Evolutionary conservation across 2,797 vertebrate genomes (phyloP), one percentile per base, ranked within the genome.

Genomic region (Lutjanus campechanus): DNA sequence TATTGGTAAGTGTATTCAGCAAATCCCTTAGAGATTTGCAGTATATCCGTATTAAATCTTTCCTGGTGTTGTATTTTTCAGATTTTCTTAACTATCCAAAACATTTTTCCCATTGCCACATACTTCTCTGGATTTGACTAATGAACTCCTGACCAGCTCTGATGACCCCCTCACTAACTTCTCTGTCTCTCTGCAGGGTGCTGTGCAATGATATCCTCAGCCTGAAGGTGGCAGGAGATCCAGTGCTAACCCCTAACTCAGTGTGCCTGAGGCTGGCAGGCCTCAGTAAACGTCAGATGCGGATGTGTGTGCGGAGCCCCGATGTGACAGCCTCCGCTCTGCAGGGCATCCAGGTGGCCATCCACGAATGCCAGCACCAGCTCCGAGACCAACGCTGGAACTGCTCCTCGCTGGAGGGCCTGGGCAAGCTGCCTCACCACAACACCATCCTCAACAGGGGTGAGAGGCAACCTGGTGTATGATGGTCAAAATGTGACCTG

Each of bases 361-460:
- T 97, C 80, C 97, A 98, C 8, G 97, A 98, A 86, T 98, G 97
- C 89, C 97, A 97, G 88, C 95, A 97, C 81, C 97, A 98, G 93
- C 93, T 98, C 72, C 95, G 95, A 19, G 96, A 97, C 90, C 97
- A 98, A 88, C 96, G 97, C 79, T 98, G 97, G 97, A 97, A 98
- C 93, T 98, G 97, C 88, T 98, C 97, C 0, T 95, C 96, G 1
- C 91, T 98, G 85, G 96, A 97, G 94, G 95, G 91, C 54, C 93
- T 96, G 5, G 95, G 96, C 88, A 97, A 96, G 50, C 91, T 97
- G 88, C 96, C 97, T 47, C 95, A 96, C 77, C 96, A 97, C 86
- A 97, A 93, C 79, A 95, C 95, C 87, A 96, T 98, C 84, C 96
- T 98, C 84, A 97, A 96, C 91, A 95, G 97, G 91, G 97, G 97